Evolutionary conservation across 2,888 invertebrate genomes (phyloP).

Genomic region (Tanaodytes sp.): DNA sequence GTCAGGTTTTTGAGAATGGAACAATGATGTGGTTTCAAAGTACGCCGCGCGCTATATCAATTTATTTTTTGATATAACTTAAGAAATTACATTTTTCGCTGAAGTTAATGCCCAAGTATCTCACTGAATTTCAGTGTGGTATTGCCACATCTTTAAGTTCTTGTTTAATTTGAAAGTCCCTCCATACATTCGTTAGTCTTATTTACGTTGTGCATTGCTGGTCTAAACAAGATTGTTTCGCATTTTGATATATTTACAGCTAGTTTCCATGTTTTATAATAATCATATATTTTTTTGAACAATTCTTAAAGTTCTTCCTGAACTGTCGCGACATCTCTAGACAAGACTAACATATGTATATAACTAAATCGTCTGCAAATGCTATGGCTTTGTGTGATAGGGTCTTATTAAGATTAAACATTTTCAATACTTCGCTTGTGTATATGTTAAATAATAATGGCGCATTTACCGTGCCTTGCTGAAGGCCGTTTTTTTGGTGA

Average conservation of each 20-base stretch:
- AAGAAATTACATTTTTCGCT: too few relatives aligned
- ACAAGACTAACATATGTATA: slow-evolving; percentile 27
- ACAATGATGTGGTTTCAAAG: too few relatives aligned
- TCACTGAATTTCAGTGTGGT: too few relatives aligned
- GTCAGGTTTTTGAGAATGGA: too few relatives aligned
- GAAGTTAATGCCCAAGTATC: too few relatives aligned
- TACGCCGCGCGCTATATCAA: too few relatives aligned
- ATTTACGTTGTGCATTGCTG: too few relatives aligned
- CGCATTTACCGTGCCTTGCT: slow-evolving; percentile 33
- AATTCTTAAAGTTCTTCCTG: slow-evolving; percentile 7
- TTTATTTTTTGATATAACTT: too few relatives aligned
- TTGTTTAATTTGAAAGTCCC: too few relatives aligned
- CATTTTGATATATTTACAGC: slow-evolving; percentile 36
- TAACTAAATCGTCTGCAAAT: slow-evolving; percentile 39
- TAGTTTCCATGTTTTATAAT: slow-evolving; percentile 44
- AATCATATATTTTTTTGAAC: slow-evolving; percentile 2
- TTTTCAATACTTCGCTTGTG: slow-evolving; percentile 11
- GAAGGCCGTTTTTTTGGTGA: slow-evolving; percentile 25
- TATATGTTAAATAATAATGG: slow-evolving; percentile 21
- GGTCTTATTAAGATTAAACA: neutral
- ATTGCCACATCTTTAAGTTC: too few relatives aligned
- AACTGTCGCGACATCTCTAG: slow-evolving; percentile 4
- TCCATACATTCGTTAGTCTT: too few relatives aligned
- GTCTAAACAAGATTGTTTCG: too few relatives aligned
- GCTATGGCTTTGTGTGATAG: slow-evolving; percentile 6